Percentiles rank a stretch among this genome's conserved stretches.
phyloP scores from a whole-genome alignment of 2,888 invertebrate genomes.

The Melanargia galathea region DNA sequence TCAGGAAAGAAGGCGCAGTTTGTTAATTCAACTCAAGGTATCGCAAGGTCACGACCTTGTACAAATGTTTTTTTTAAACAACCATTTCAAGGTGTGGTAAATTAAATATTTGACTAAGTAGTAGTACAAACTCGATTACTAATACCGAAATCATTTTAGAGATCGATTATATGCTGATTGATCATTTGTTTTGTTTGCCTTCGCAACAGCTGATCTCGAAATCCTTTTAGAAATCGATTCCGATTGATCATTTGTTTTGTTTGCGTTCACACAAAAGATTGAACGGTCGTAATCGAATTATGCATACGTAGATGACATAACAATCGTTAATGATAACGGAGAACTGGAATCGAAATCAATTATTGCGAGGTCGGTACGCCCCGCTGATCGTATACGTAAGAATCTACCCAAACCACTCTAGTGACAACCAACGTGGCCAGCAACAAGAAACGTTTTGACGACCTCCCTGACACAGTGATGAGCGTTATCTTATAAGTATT shows the following conservation, averaged over 20 bases:
- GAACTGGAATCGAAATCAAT: slow-evolving; percentile 50
- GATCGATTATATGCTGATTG: neutral
- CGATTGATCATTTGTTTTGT: slow-evolving; percentile 12
- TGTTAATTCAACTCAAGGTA: slow-evolving; percentile 10
- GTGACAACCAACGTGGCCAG: too few relatives aligned
- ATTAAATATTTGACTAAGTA: slow-evolving; percentile 12
- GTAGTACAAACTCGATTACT: slow-evolving; percentile 1
- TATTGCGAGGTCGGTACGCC: slow-evolving; percentile 50
- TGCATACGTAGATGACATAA: slow-evolving; percentile 29
- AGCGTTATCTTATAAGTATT: too few relatives aligned
- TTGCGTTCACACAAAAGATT: slow-evolving; percentile 16
- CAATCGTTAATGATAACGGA: slow-evolving; percentile 31
- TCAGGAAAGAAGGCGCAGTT: slow-evolving; percentile 19
- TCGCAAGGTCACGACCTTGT: slow-evolving; percentile 10
- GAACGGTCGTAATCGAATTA: slow-evolving; percentile 10
- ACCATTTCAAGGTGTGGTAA: slow-evolving; percentile 13
- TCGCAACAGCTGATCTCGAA: slow-evolving; percentile 2
- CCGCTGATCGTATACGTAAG: slow-evolving; percentile 39
- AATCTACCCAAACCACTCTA: neutral
- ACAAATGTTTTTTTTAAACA: neutral
- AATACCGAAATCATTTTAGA: slow-evolving; percentile 2
- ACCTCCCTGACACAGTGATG: too few relatives aligned
- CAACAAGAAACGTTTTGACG: too few relatives aligned
- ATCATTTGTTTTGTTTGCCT: slow-evolving; percentile 8
- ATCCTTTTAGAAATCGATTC: slow-evolving; percentile 17